These are phyloP conservation scores for Thymelicus lineola DNA, from an alignment of 2,888 invertebrate species.

Conservation along the genomic window DNA sequence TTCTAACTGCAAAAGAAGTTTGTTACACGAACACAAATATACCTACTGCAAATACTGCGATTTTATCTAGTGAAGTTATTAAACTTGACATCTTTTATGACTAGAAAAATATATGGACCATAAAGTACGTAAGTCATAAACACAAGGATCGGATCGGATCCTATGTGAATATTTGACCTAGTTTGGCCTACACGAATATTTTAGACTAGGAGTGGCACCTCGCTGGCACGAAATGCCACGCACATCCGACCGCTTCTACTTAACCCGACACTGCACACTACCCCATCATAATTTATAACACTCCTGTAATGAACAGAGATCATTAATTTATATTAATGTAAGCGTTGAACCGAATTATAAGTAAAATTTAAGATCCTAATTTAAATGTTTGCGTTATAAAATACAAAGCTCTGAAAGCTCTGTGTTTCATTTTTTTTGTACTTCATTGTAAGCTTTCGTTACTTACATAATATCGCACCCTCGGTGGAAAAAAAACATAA, in stretches of 20 bases:
- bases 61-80: neutral
- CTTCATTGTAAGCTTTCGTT: too few relatives aligned
- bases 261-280: conserved; percentile 25
- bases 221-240: conserved; percentile 58
- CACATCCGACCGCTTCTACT: conserved; percentile 30
- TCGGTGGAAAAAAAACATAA: too few relatives aligned
- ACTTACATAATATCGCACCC: too few relatives aligned
- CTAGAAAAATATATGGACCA: conserved; percentile 18
- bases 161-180: conserved; percentile 60
- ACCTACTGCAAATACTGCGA: too few relatives aligned
- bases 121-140: conserved; percentile 18
- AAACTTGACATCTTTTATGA: conserved; percentile 21
- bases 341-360: conserved; percentile 4
- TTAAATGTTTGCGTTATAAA: neutral
- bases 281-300: conserved; percentile 17
- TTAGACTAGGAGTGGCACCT: conserved; percentile 70
- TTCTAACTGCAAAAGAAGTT: too few relatives aligned
- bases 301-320: conserved; percentile 29
- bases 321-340: conserved; percentile 21
- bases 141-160: conserved; percentile 32
- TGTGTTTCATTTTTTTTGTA: too few relatives aligned
- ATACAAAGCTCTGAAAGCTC: neutral
- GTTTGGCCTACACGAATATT: conserved; percentile 68
- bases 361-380: too few relatives aligned
- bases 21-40: too few relatives aligned